Evolutionary conservation across 2,888 invertebrate species (phyloP).

Genomic region (Crepidodera aurea): DNA sequence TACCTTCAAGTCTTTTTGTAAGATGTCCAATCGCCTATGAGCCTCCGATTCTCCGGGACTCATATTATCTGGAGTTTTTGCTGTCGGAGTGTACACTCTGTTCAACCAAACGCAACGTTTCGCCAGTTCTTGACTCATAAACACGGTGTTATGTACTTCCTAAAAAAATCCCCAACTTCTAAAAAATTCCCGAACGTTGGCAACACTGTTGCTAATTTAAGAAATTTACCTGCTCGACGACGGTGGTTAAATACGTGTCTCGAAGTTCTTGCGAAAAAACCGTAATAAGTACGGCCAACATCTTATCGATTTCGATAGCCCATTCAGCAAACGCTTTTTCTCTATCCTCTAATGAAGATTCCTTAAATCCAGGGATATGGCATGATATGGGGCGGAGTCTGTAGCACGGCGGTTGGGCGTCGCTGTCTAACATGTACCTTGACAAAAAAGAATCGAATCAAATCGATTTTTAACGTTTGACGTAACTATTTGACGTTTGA

Average conservation of each 20-base stretch:
- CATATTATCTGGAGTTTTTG: conserved; percentile 66
- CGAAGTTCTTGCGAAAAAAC: conserved; percentile 79
- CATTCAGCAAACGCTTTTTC: conserved; percentile 65
- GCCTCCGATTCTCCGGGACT: conserved; percentile 70
- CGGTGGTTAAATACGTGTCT: conserved; percentile 82
- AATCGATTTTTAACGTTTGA: too few species aligned
- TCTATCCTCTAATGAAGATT: conserved; percentile 61
- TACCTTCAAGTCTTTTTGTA: conserved; percentile 79
- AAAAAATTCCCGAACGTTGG: too few species aligned
- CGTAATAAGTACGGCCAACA: conserved; percentile 73
- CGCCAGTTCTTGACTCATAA: conserved; percentile 81
- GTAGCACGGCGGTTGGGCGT: conserved; percentile 80
- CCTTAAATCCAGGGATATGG: conserved; percentile 65
- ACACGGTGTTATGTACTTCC: conserved; percentile 83
- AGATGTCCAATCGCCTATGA: conserved; percentile 71
- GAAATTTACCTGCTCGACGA: conserved; percentile 82
- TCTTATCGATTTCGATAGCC: conserved; percentile 68
- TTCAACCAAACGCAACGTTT: conserved; percentile 84
- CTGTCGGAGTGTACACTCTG: conserved; percentile 67
- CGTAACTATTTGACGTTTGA: too few species aligned
- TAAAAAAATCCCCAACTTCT: conserved; percentile 50
- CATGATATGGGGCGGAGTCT: conserved; percentile 70
- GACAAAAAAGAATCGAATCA: too few species aligned
- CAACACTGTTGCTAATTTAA: too few species aligned
- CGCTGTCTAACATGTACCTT: conserved; percentile 76